Percentiles rank a stretch among this genome's conserved stretches.
Conservation (phyloP, 2,888 invertebrate genomes). For the Ptilodon capucinus region DNA sequence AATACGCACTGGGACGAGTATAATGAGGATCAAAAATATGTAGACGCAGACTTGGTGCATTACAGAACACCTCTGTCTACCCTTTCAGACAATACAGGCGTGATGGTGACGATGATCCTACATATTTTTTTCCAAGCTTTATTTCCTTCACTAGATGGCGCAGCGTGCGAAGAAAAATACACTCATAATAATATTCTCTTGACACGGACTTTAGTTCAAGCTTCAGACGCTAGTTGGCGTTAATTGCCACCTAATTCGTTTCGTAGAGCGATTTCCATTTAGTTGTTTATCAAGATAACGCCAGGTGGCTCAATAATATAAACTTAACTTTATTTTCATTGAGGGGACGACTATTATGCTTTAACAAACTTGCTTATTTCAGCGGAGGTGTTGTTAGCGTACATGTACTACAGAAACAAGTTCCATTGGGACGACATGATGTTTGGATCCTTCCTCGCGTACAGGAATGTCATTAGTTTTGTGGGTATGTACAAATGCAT, state of each 20-base stretch:
- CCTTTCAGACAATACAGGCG: no score
- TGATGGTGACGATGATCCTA: no score
- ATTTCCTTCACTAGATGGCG: background rate
- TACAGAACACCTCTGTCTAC: no score
- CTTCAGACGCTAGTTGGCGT: background rate
- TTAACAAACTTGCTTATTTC: slow-evolving; percentile 31
- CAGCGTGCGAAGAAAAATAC: background rate
- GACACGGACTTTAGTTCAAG: background rate
- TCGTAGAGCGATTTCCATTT: no score
- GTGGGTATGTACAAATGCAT: slow-evolving; percentile 46
- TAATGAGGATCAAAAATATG: no score
- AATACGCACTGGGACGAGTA: no score
- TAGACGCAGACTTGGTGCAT: no score
- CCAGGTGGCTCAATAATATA: slow-evolving; percentile 3
- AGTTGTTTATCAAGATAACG: no score
- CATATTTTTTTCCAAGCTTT: background rate
- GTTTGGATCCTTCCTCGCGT: slow-evolving; percentile 73
- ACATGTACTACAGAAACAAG: slow-evolving; percentile 75
- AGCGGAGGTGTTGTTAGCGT: slow-evolving; percentile 72
- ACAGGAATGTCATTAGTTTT: slow-evolving; percentile 70
- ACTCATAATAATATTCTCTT: background rate
- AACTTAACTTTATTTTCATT: no score
- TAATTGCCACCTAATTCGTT: background rate
- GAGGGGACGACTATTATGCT: no score
- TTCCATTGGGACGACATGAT: slow-evolving; percentile 74